phyloP scores from a whole-genome alignment of 2,888 invertebrate genomes.

The Latrodectus hesperus region DNA sequence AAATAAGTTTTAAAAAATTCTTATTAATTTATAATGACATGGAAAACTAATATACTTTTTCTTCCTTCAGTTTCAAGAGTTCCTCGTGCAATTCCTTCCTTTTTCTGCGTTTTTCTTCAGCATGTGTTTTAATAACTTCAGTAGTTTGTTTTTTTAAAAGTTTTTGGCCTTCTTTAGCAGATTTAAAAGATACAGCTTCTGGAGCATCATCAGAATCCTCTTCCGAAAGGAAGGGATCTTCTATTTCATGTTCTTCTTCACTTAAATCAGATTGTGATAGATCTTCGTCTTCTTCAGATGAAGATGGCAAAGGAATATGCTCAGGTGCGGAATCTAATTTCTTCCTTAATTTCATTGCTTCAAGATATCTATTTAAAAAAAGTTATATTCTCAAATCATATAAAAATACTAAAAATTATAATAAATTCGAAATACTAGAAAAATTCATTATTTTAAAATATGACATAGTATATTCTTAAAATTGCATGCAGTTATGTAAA shows the following conservation, averaged over 20 bases:
- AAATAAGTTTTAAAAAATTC: no score
- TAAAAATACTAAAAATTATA: no score
- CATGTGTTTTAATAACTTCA: constrained; percentile 30
- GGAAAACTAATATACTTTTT: constrained; percentile 22
- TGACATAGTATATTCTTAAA: no score
- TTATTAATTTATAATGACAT: background rate
- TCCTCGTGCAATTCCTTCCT: constrained; percentile 40
- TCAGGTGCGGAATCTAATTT: background rate
- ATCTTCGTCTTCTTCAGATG: constrained; percentile 34
- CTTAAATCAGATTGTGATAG: background rate
- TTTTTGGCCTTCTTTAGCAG: background rate
- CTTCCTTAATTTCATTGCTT: background rate
- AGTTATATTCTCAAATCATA: no score
- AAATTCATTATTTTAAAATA: no score
- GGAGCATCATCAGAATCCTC: background rate
- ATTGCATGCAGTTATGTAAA: no score
- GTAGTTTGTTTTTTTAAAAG: background rate
- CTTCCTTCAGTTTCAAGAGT: constrained; percentile 21
- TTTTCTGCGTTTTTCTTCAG: constrained; percentile 35
- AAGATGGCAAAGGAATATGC: constrained; percentile 20
- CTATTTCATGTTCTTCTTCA: constrained; percentile 19
- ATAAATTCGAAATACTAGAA: no score
- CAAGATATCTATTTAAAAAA: no score
- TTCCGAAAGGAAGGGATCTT: constrained; percentile 15
- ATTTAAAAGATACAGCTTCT: constrained; percentile 12